These are phyloP conservation scores for Alouatta palliata DNA, from an alignment of 2,113 vertebrate species.

Conservation along the genomic window DNA sequence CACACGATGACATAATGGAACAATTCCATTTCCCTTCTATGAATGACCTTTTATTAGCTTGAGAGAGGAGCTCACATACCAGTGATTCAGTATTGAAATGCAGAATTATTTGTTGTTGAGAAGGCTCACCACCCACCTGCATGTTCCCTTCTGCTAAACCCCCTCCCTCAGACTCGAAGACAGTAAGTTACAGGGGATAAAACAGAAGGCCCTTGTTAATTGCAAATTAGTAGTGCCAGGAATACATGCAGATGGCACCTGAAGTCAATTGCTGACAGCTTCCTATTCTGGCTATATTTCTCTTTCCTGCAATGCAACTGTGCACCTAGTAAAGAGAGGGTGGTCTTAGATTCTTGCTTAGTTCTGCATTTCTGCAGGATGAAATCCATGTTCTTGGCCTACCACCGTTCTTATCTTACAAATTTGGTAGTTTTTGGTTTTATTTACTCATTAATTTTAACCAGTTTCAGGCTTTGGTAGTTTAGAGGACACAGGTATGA, in stretches of 20 bases:
- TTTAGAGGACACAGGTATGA: constrained; percentile 68
- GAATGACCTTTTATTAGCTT: constrained; percentile 42
- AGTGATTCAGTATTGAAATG: constrained; percentile 67
- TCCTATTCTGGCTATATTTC: neutral
- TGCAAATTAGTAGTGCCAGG: constrained; percentile 83
- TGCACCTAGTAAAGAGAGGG: constrained; percentile 35
- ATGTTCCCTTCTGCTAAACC: constrained; percentile 72
- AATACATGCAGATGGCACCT: constrained; percentile 82
- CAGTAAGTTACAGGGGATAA: constrained; percentile 74
- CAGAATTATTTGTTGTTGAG: constrained; percentile 71
- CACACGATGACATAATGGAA: neutral
- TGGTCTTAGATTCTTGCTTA: constrained; percentile 31
- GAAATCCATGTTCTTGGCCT: constrained; percentile 26
- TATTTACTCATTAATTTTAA: constrained; percentile 70
- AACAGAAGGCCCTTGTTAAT: constrained; percentile 84
- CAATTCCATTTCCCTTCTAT: neutral
- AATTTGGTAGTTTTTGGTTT: constrained; percentile 53
- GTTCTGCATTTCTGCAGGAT: neutral
- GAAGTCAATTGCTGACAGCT: constrained; percentile 75
- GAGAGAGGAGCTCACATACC: constrained; percentile 9
- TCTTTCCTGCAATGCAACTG: constrained; percentile 15
- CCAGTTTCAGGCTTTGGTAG: constrained; percentile 36
- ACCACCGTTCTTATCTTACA: constrained; percentile 47
- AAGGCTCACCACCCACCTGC: constrained; percentile 76
- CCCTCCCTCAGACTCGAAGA: constrained; percentile 79